Evolutionary conservation across 2,797 vertebrate genomes (phyloP).

Genomic region (Carcharodon carcharias): DNA sequence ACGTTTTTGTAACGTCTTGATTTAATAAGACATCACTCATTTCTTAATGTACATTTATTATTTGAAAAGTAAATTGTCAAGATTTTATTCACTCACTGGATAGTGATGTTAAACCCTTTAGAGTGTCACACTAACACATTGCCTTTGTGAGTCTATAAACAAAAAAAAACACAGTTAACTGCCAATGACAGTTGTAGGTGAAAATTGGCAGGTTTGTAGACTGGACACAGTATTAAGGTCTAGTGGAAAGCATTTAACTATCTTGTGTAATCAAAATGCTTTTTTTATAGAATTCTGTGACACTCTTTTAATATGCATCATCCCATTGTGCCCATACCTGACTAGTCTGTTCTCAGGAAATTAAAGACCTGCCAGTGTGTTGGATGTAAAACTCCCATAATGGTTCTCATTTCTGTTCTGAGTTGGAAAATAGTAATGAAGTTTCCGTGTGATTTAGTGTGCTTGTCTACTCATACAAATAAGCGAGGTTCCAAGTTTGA

Average conservation of each 20-base stretch:
- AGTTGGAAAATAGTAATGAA: conserved; percentile 6
- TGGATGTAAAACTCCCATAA: neutral
- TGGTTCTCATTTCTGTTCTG: neutral
- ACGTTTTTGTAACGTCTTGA: neutral
- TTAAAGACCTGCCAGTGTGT: neutral
- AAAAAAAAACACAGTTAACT: neutral
- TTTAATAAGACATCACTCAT: neutral
- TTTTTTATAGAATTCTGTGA: neutral
- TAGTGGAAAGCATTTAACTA: neutral
- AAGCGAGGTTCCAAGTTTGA: neutral
- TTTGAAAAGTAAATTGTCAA: neutral
- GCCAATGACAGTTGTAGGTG: neutral
- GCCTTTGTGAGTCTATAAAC: neutral
- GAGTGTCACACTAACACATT: neutral
- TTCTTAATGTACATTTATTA: neutral
- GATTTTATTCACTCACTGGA: neutral
- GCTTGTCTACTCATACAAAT: neutral
- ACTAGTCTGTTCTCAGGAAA: too few species aligned
- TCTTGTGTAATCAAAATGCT: neutral
- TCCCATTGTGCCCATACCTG: neutral
- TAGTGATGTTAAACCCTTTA: neutral
- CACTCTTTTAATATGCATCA: neutral
- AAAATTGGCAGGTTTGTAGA: neutral
- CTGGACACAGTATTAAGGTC: neutral
- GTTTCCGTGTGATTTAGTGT: neutral